Evolutionary conservation across 2,888 invertebrate species (phyloP).

Genomic region (Chrysolina oricalcia): DNA sequence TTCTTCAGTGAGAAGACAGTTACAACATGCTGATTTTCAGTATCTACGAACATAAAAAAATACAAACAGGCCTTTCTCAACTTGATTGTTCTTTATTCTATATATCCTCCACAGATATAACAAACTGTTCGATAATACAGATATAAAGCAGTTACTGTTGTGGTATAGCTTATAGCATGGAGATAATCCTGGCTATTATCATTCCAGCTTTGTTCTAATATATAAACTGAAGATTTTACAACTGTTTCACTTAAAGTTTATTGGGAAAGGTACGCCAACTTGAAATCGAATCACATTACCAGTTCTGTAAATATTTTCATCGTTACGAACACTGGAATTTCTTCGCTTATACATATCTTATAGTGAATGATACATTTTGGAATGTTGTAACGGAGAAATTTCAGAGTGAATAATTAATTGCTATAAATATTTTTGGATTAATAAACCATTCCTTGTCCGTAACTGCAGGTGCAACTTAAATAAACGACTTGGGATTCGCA

Average conservation of each 20-base stretch:
- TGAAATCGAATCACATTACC: not conserved
- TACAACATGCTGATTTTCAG: too few relatives aligned
- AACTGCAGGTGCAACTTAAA: conserved; percentile 28
- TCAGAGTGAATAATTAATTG: not conserved
- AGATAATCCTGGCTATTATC: not conserved
- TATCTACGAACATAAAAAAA: too few relatives aligned
- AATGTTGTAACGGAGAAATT: conserved; percentile 4
- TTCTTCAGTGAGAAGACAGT: too few relatives aligned
- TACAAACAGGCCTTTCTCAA: too few relatives aligned
- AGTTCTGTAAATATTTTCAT: conserved; percentile 1
- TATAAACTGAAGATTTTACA: not conserved
- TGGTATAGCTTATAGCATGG: too few relatives aligned
- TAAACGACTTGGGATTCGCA: conserved; percentile 21
- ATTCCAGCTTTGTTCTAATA: not conserved
- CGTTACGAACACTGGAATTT: not conserved
- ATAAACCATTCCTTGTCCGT: conserved; percentile 17
- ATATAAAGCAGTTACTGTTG: too few relatives aligned
- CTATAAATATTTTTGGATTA: conserved; percentile 22
- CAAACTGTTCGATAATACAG: too few relatives aligned
- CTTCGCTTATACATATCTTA: not conserved
- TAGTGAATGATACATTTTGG: conserved; percentile 5
- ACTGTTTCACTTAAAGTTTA: not conserved
- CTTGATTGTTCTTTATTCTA: too few relatives aligned
- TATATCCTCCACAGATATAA: too few relatives aligned
- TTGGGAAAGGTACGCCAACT: not conserved